phyloP scores from a whole-genome alignment of 1,140 invertebrate species.

The Leptopilina clavipes region DNA sequence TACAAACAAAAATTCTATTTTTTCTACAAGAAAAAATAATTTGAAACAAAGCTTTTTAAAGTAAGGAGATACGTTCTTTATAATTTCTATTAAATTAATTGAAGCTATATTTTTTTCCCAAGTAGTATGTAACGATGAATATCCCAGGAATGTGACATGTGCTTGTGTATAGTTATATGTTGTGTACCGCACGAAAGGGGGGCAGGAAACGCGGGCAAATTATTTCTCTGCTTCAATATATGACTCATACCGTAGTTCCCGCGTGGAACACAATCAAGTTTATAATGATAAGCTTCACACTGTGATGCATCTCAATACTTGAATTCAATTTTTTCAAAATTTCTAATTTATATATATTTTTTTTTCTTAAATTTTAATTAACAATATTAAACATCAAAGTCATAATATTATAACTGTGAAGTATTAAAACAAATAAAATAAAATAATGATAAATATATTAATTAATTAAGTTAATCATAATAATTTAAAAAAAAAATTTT shows the following conservation, averaged over 20 bases:
- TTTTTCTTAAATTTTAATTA: slow-evolving; percentile 37
- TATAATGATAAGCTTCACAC: slow-evolving; percentile 49
- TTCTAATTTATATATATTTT: slow-evolving; percentile 24
- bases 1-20: no score
- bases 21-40: no score
- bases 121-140: slow-evolving; percentile 10
- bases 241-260: slow-evolving; percentile 59
- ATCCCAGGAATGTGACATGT: slow-evolving; percentile 32
- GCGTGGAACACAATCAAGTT: slow-evolving; percentile 54
- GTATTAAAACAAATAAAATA: background rate
- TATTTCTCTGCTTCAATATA: slow-evolving; percentile 48
- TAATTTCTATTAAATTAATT: slow-evolving; percentile 48
- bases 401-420: no score
- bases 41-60: no score
- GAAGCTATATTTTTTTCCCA: slow-evolving; percentile 24
- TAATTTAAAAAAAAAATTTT: no score
- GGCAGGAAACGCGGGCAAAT: slow-evolving; percentile 55
- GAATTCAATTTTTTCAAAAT: slow-evolving; percentile 38
- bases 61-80: background rate
- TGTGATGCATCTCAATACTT: slow-evolving; percentile 28
- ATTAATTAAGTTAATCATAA: background rate
- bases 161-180: slow-evolving; percentile 38
- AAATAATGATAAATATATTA: no score
- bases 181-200: slow-evolving; percentile 32
- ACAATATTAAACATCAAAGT: slow-evolving; percentile 23